Evolutionary conservation across 1,140 invertebrate genomes (phyloP).

Genomic region (Spodoptera litura): DNA sequence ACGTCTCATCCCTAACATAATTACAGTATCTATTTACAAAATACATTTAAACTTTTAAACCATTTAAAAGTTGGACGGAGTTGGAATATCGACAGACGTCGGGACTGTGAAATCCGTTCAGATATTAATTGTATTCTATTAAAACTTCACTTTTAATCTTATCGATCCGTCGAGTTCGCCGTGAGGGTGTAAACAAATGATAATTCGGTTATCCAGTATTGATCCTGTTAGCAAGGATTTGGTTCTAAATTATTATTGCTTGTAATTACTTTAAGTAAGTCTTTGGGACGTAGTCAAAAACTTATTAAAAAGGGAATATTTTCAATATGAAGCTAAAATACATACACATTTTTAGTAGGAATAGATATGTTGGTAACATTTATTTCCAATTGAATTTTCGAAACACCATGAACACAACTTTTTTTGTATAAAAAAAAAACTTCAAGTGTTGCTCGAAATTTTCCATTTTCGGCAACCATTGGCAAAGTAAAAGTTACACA

Average conservation of each 20-base stretch:
- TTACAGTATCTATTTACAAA: conserved; percentile 33
- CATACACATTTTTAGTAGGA: not conserved
- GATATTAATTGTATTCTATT: conserved; percentile 47
- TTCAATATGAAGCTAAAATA: too few relatives aligned
- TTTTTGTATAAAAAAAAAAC: conserved; percentile 1
- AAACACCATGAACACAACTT: conserved; percentile 1
- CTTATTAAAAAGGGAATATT: too few relatives aligned
- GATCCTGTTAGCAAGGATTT: conserved; percentile 17
- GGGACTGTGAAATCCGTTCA: conserved; percentile 17
- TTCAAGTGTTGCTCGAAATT: conserved; percentile 17
- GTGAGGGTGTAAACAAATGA: conserved; percentile 37
- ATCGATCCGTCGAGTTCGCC: conserved; percentile 27
- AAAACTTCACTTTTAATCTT: conserved; percentile 43
- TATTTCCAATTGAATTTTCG: conserved; percentile 1
- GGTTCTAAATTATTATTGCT: conserved; percentile 6
- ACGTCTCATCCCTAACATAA: not conserved
- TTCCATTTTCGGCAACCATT: conserved; percentile 27
- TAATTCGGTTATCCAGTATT: conserved; percentile 47
- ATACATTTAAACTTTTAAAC: conserved; percentile 49
- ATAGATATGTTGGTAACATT: not conserved
- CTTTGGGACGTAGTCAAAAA: not conserved
- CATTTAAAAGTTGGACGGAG: conserved; percentile 40
- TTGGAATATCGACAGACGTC: conserved; percentile 39
- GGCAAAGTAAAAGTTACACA: conserved; percentile 32
- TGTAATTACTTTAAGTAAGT: not conserved